Conservation (phyloP, 1,140 invertebrate genomes). For the Drosophila albomicans region DNA sequence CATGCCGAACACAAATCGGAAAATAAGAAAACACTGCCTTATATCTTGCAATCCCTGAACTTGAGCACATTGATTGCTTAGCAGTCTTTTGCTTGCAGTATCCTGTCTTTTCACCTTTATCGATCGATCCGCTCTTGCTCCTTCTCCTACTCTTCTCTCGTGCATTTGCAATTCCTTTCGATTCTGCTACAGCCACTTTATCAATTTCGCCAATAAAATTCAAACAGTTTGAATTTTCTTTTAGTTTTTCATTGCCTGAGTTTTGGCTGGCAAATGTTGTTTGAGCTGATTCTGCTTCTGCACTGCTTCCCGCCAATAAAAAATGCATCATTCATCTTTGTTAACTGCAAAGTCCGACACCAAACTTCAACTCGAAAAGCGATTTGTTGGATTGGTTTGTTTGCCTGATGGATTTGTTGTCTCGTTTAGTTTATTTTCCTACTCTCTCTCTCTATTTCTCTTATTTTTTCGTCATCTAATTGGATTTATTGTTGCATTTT, state of each 20-base stretch:
- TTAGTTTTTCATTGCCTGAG: constrained; percentile 2
- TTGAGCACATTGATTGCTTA: constrained; percentile 10
- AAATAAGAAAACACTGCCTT: constrained; percentile 2
- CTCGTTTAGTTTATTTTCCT: constrained; percentile 5
- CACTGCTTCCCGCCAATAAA: constrained; percentile 18
- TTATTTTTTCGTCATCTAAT: constrained; percentile 19
- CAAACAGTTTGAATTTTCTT: constrained; percentile 43
- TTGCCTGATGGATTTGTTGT: constrained; percentile 21
- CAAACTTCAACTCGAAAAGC: neutral
- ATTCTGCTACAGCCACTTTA: constrained; percentile 54
- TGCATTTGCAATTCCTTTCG: constrained; percentile 51
- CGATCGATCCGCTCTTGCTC: constrained; percentile 33
- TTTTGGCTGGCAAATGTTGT: constrained; percentile 8
- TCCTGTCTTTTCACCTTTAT: no score
- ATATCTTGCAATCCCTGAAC: constrained; percentile 3
- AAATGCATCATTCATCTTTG: constrained; percentile 51
- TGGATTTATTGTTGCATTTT: constrained; percentile 50
- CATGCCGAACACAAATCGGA: constrained; percentile 11
- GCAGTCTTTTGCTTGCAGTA: neutral
- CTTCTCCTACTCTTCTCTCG: no score
- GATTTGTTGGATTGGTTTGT: constrained; percentile 29
- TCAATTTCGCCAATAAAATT: constrained; percentile 62
- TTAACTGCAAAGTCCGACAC: neutral
- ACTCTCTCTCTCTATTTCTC: no score
- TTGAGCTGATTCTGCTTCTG: neutral